These are phyloP conservation scores for Megaceryle maxima DNA, from an alignment of 2,113 vertebrate species.

Conservation along the genomic window DNA sequence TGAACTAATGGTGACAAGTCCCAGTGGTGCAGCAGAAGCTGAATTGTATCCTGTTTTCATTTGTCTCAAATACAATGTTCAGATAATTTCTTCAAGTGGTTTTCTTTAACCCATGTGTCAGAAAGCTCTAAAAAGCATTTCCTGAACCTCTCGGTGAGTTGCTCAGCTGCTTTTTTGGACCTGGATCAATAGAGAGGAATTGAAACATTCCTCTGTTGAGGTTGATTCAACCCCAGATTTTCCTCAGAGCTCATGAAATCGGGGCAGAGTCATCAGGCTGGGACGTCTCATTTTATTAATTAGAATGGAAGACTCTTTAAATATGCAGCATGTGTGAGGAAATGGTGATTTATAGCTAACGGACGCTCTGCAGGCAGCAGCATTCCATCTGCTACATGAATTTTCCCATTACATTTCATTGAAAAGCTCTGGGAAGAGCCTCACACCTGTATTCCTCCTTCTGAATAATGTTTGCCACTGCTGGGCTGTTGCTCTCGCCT, in stretches of 20 bases:
- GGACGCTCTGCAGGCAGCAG: conserved; percentile 48
- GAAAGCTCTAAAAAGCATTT: conserved; percentile 14
- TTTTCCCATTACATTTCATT: background rate
- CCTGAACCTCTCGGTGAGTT: background rate
- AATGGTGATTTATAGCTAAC: background rate
- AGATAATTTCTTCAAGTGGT: background rate
- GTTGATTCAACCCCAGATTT: background rate
- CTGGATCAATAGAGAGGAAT: background rate
- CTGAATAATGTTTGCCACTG: background rate
- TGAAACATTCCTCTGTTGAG: background rate
- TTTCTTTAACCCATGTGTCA: background rate
- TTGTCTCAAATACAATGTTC: background rate
- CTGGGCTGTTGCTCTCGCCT: background rate
- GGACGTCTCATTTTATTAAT: background rate
- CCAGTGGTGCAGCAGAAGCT: conserved; percentile 21
- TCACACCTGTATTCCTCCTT: conserved; percentile 11
- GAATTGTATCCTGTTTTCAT: conserved; percentile 43
- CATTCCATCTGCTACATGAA: background rate
- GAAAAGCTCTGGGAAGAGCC: background rate
- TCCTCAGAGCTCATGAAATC: background rate
- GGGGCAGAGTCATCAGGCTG: background rate
- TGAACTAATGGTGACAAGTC: conserved; percentile 27
- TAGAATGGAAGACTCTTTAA: background rate
- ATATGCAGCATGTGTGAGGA: background rate
- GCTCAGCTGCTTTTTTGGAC: background rate